Percentiles rank a stretch among this genome's conserved stretches.
phyloP scores from a whole-genome alignment of 2,888 invertebrate genomes.

The Apodemia zela region DNA sequence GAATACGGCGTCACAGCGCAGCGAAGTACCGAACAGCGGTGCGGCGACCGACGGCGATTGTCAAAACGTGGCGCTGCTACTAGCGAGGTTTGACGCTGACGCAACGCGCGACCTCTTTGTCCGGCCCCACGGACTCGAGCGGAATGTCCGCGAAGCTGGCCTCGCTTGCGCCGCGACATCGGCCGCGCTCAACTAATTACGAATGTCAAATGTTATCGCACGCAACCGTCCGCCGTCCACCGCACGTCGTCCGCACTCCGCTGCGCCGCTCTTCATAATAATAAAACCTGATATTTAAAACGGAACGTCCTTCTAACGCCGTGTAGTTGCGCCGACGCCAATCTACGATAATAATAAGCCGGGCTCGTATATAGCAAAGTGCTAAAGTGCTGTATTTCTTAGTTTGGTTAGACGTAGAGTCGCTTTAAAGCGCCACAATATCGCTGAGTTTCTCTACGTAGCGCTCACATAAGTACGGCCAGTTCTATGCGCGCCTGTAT shows the following conservation, averaged over 20 bases:
- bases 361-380: constrained; percentile 57
- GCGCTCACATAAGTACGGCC: constrained; percentile 81
- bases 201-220: constrained; percentile 81
- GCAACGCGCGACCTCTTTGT: constrained; percentile 78
- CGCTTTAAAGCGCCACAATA: constrained; percentile 62
- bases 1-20: constrained; percentile 34
- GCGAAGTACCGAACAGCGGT: constrained; percentile 17
- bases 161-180: constrained; percentile 54
- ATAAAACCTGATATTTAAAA: constrained; percentile 82
- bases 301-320: constrained; percentile 81
- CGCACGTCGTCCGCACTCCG: constrained; percentile 72
- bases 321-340: constrained; percentile 81
- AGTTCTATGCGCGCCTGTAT: constrained; percentile 81
- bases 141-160: constrained; percentile 41
- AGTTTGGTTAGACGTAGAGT: constrained; percentile 44
- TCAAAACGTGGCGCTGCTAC: constrained; percentile 26
- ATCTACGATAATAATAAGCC: constrained; percentile 81
- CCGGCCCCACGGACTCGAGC: constrained; percentile 49
- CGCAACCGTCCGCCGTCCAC: constrained; percentile 71
- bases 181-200: constrained; percentile 76
- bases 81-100: constrained; percentile 49
- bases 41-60: constrained; percentile 34
- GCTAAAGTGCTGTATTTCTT: constrained; percentile 57
- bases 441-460: constrained; percentile 50
- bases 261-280: constrained; percentile 80